phyloP scores from a whole-genome alignment of 2,113 vertebrate species.

The Pelusios castaneus region DNA sequence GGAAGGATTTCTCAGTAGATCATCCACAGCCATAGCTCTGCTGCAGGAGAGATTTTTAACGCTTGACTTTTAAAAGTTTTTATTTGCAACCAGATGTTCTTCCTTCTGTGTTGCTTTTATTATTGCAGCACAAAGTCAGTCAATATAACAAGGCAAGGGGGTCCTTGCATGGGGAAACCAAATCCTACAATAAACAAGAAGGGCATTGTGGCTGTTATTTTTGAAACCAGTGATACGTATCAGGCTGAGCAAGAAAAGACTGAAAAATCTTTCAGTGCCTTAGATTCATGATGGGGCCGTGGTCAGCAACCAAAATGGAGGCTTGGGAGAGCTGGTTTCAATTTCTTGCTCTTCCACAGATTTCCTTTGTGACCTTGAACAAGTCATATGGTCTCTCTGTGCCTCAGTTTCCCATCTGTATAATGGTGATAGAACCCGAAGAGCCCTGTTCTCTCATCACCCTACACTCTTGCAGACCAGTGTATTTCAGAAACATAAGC shows the following conservation, averaged over 20 bases:
- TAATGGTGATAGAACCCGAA: neutral
- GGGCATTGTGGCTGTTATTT: neutral
- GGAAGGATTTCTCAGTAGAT: conserved; percentile 1
- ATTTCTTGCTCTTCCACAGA: neutral
- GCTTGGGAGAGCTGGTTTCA: neutral
- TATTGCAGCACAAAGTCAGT: conserved; percentile 14
- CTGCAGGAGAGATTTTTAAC: neutral
- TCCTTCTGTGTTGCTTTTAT: neutral
- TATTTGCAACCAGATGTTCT: neutral
- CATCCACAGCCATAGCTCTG: conserved; percentile 40
- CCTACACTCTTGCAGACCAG: neutral
- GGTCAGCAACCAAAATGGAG: neutral
- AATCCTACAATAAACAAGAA: neutral
- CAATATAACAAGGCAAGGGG: conserved; percentile 1
- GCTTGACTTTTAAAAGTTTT: conserved; percentile 11
- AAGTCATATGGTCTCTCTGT: fast-evolving
- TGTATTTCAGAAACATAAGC: neutral
- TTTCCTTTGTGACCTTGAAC: neutral
- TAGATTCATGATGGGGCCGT: neutral
- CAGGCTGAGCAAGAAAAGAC: too few relatives aligned
- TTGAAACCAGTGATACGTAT: too few relatives aligned
- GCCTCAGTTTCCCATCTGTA: fast-evolving
- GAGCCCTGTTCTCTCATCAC: neutral
- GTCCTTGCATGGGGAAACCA: neutral
- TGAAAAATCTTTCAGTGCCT: neutral